Evolutionary conservation across 2,113 vertebrate species (phyloP).

Genomic region (Pluvialis apricaria): DNA sequence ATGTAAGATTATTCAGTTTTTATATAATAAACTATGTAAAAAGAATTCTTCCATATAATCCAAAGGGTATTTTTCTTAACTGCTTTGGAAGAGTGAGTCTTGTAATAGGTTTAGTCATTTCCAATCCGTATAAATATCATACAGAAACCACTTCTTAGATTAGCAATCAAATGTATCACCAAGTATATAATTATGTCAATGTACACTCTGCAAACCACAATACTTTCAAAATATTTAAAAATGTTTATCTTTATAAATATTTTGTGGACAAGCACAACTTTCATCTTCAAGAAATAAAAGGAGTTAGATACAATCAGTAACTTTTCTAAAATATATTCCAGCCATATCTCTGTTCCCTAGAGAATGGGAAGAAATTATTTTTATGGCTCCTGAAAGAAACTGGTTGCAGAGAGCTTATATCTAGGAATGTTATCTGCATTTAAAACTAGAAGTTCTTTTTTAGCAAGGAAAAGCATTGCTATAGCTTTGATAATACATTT

Average conservation of each 20-base stretch:
- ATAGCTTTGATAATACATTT: background rate
- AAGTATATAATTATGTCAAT: background rate
- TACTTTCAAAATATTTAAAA: background rate
- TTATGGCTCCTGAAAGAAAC: background rate
- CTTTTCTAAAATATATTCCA: background rate
- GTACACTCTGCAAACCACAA: background rate
- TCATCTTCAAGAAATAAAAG: background rate
- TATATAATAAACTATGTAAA: background rate
- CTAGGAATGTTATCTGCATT: background rate
- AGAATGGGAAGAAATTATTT: background rate
- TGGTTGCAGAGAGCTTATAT: background rate
- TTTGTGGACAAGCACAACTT: background rate
- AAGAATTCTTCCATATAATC: background rate
- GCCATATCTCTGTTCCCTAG: background rate
- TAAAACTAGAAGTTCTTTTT: background rate
- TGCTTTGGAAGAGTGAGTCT: background rate
- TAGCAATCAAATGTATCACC: background rate
- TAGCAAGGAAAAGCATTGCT: background rate
- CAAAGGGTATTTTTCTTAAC: background rate
- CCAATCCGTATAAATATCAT: background rate
- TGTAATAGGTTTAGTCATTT: background rate
- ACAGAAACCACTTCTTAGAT: background rate
- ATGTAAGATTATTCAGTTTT: background rate
- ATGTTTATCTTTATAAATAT: background rate
- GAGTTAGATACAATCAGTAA: background rate